phyloP scores from a whole-genome alignment of 2,797 vertebrate genomes.

The Acanthopagrus latus region DNA sequence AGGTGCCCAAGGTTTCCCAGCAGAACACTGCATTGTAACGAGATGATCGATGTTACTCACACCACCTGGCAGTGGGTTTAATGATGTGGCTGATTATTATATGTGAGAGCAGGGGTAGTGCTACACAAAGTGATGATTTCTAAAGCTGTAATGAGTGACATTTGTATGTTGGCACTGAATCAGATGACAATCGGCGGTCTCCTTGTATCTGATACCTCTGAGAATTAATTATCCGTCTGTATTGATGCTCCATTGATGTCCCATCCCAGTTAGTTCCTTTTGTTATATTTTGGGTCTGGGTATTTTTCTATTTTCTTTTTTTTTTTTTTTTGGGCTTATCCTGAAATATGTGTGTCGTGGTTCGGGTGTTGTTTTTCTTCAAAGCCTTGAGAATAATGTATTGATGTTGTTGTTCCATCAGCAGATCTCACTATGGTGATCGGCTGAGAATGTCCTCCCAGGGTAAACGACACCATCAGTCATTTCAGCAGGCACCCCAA shows the following conservation, averaged over 20 bases:
- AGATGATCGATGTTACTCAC: too few relatives aligned
- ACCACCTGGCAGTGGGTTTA: too few relatives aligned
- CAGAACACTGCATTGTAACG: too few relatives aligned
- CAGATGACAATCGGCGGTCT: not conserved
- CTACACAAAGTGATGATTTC: not conserved
- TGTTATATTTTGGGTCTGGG: not conserved
- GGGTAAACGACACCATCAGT: not conserved
- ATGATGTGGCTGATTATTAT: too few relatives aligned
- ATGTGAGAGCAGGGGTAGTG: not conserved
- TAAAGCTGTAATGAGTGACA: not conserved
- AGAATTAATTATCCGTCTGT: slow-evolving; percentile 11
- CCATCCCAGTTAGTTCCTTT: not conserved
- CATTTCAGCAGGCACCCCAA: not conserved
- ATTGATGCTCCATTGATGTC: not conserved
- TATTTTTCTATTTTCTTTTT: not conserved
- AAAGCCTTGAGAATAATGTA: slow-evolving; percentile 9
- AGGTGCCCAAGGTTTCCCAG: too few relatives aligned
- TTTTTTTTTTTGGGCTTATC: not conserved
- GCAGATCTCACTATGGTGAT: not conserved
- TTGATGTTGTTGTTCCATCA: not conserved
- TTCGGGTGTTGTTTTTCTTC: not conserved
- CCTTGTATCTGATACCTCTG: not conserved
- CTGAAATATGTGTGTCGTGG: not conserved
- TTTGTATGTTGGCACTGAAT: not conserved
- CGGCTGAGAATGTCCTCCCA: not conserved